Evolutionary conservation across 37 sponge, comb jelly and placozoan species (phyloP).

Genomic region (Haliclona indistincta): DNA sequence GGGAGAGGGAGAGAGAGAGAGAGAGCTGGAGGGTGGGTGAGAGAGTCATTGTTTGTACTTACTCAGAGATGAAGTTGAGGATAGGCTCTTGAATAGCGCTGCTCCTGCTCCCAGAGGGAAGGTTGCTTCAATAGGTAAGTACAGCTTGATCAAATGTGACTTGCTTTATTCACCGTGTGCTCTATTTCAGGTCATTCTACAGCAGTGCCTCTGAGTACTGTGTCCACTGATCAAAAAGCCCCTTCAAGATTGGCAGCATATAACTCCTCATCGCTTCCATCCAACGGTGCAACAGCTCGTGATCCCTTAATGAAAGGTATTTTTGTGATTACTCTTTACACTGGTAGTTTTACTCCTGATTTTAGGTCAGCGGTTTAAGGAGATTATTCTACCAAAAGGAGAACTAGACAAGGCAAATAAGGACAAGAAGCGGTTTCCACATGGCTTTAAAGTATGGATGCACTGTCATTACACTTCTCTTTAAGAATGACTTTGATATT

Average conservation of each 20-base stretch:
- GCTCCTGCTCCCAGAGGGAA: background rate
- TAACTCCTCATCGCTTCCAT: too few relatives aligned
- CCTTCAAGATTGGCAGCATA: slow-evolving; percentile 9
- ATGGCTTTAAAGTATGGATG: slow-evolving; percentile 59
- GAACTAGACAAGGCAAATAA: slow-evolving; percentile 94
- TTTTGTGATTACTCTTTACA: background rate
- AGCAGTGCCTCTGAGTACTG: background rate
- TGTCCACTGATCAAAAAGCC: slow-evolving; percentile 7
- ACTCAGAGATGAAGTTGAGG: background rate
- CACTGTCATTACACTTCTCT: background rate
- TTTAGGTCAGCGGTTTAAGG: slow-evolving; percentile 39
- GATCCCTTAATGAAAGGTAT: background rate
- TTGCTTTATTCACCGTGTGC: too few relatives aligned
- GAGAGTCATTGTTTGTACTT: too few relatives aligned
- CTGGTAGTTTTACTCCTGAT: background rate
- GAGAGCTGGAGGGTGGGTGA: too few relatives aligned
- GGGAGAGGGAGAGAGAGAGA: too few relatives aligned
- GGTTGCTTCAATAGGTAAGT: too few relatives aligned
- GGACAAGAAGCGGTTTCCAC: slow-evolving; percentile 78
- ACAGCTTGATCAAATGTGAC: too few relatives aligned
- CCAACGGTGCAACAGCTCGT: too few relatives aligned
- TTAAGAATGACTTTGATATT: background rate
- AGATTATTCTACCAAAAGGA: slow-evolving; percentile 61
- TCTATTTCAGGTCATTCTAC: background rate
- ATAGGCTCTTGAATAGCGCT: background rate